Conservation (phyloP, 2,888 invertebrate genomes). For the Pelosia muscerda region DNA sequence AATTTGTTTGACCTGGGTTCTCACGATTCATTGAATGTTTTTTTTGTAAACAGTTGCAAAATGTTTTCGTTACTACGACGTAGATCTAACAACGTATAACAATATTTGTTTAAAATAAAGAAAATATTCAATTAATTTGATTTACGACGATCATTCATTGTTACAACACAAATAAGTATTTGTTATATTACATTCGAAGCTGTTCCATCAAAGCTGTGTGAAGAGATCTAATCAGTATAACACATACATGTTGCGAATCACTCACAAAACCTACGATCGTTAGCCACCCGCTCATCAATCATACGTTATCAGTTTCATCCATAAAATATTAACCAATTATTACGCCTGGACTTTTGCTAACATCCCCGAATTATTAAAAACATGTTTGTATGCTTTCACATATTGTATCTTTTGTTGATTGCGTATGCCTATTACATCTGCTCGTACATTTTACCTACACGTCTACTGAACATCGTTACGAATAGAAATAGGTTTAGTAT, state of each 20-base stretch:
- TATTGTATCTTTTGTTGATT: not conserved
- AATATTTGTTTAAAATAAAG: too few relatives aligned
- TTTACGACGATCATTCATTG: not conserved
- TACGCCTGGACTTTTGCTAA: slow-evolving; percentile 63
- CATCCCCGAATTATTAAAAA: slow-evolving; percentile 69
- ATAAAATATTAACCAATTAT: slow-evolving; percentile 80
- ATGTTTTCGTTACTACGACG: not conserved
- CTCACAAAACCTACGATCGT: slow-evolving; percentile 60
- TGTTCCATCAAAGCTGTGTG: slow-evolving; percentile 23
- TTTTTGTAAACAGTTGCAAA: not conserved
- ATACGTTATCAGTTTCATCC: slow-evolving; percentile 78
- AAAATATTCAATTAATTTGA: too few relatives aligned
- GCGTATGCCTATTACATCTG: not conserved
- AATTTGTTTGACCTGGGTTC: not conserved
- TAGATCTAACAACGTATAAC: too few relatives aligned
- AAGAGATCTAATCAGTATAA: slow-evolving; percentile 40
- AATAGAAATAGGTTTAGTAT: not conserved
- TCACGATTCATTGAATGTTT: too few relatives aligned
- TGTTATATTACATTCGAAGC: slow-evolving; percentile 7
- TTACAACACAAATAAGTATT: not conserved
- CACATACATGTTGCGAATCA: slow-evolving; percentile 33
- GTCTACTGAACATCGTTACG: not conserved
- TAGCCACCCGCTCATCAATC: slow-evolving; percentile 76
- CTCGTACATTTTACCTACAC: not conserved
- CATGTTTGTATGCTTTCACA: slow-evolving; percentile 49